Conservation (phyloP, 2,113 vertebrate genomes). For the Ailurus styani region DNA sequence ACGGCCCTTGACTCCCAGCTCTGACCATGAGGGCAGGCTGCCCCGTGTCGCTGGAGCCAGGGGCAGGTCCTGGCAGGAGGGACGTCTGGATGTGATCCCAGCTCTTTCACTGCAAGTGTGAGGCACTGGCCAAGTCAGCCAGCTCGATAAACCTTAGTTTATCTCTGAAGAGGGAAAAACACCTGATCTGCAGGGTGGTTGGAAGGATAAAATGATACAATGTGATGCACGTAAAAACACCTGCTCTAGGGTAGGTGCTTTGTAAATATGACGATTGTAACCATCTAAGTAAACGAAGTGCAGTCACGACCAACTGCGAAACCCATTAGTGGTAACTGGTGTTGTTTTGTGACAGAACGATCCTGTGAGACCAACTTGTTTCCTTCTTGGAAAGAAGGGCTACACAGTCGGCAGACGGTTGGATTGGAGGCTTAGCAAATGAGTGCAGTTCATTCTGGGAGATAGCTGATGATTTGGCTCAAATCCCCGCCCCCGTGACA, state of each 20-base stretch:
- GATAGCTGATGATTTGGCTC: not conserved
- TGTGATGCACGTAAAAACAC: not conserved
- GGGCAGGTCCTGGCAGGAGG: not conserved
- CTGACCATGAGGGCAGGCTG: not conserved
- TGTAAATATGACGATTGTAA: not conserved
- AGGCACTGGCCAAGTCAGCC: not conserved
- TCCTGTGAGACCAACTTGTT: constrained; percentile 8
- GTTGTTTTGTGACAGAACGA: constrained; percentile 13
- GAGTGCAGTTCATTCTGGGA: not conserved
- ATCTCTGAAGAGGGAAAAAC: not conserved
- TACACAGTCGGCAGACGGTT: not conserved
- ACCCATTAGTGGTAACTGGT: not conserved
- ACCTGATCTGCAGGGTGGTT: not conserved
- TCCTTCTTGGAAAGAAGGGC: not conserved
- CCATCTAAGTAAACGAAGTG: not conserved
- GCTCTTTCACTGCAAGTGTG: not conserved
- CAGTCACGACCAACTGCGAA: not conserved
- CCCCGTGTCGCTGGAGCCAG: not conserved
- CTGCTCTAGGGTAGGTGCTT: not conserved
- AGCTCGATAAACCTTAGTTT: not conserved
- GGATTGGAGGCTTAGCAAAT: not conserved
- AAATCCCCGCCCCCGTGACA: not conserved
- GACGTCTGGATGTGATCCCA: not conserved
- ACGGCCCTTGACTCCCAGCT: not conserved
- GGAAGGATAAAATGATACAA: not conserved